Evolutionary conservation across 2,888 invertebrate species (phyloP).

Genomic region (Beris chalybata): DNA sequence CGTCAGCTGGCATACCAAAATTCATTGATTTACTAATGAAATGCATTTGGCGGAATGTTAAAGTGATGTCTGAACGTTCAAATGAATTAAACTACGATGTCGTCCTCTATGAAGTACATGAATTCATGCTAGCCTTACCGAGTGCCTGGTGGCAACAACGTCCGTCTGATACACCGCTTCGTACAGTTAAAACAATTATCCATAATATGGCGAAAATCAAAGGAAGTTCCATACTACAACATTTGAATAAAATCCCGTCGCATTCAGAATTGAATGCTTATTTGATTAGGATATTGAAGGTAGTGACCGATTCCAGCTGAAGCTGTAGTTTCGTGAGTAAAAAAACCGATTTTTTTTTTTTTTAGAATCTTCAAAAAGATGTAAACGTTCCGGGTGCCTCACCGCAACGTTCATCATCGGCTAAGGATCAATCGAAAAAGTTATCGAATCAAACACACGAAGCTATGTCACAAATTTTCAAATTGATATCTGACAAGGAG

Average conservation of each 20-base stretch:
- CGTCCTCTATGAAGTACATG: slow-evolving; percentile 80
- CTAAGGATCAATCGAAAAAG: slow-evolving; percentile 50
- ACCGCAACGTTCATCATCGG: slow-evolving; percentile 48
- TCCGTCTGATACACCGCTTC: slow-evolving; percentile 80
- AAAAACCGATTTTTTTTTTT: slow-evolving; percentile 21
- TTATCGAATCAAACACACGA: slow-evolving; percentile 70
- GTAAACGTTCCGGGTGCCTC: slow-evolving; percentile 50
- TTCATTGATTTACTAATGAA: slow-evolving; percentile 85
- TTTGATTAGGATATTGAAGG: slow-evolving; percentile 76
- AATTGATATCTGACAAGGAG: slow-evolving; percentile 86
- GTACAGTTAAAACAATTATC: slow-evolving; percentile 91
- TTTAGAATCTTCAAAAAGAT: slow-evolving; percentile 61
- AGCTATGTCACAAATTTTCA: slow-evolving; percentile 84
- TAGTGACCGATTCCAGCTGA: slow-evolving; percentile 34
- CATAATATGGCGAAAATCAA: slow-evolving; percentile 89
- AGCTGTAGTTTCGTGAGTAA: not conserved
- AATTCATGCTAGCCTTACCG: slow-evolving; percentile 87
- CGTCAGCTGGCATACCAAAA: slow-evolving; percentile 67
- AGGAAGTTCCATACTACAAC: slow-evolving; percentile 77
- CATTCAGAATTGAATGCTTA: slow-evolving; percentile 85
- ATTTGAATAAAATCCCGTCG: slow-evolving; percentile 75
- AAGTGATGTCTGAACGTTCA: slow-evolving; percentile 78
- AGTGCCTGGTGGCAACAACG: slow-evolving; percentile 84
- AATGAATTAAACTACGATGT: slow-evolving; percentile 76
- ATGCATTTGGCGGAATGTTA: slow-evolving; percentile 93